Evolutionary conservation across 2,113 vertebrate genomes (phyloP), one percentile per base, ranked within the genome.

Genomic region (Bubo scandiacus): DNA sequence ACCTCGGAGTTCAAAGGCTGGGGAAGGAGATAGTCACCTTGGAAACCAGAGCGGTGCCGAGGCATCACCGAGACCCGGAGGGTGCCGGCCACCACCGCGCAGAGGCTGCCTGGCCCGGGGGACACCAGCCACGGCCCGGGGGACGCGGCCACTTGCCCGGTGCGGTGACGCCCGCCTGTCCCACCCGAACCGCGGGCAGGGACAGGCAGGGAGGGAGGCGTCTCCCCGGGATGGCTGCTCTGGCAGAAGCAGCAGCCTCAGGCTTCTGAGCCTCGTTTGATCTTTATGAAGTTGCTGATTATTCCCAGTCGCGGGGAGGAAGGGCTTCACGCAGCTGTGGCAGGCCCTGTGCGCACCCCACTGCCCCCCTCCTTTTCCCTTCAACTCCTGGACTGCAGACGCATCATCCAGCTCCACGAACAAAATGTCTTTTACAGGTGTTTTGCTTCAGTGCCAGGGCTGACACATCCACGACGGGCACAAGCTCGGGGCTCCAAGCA

Each of bases 11-110:
- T 88, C 93, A 81, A 81, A 88, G 88, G 47, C 93, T 93, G 82
- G 27, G 19, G 29, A 71, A 34, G 81, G 58, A 77, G 93, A 95
- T 78, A 90, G 93, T 93, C 96, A 94, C 96, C 96, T 23, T 94
- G 96, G 95, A 90, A 95, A 96, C 88, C 78, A 21, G 62, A 70
- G 88, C 59, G 14, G 2, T n/a, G 81, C 32, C 12, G 0, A 21
- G 70, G 21, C 45, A 11, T 3, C 7, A 0, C 12, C 4, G 23
- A 67, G 67, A 15, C n/a, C 21, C 0, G 4, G 82, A 29, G 14
- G 10, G 61, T 7, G 40, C 47, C 9, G 0, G 61, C 66, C 17
- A 13, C 65, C 75, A 1, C 8, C 5, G 4, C 5, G 9, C 21
- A 11, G 49, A 49, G 49, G 22, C 49, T 49, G 23, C 66, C 43